These are phyloP conservation scores for Coranthus polyacanthus DNA, from an alignment of 2,797 vertebrate species.

Conservation along the genomic window DNA sequence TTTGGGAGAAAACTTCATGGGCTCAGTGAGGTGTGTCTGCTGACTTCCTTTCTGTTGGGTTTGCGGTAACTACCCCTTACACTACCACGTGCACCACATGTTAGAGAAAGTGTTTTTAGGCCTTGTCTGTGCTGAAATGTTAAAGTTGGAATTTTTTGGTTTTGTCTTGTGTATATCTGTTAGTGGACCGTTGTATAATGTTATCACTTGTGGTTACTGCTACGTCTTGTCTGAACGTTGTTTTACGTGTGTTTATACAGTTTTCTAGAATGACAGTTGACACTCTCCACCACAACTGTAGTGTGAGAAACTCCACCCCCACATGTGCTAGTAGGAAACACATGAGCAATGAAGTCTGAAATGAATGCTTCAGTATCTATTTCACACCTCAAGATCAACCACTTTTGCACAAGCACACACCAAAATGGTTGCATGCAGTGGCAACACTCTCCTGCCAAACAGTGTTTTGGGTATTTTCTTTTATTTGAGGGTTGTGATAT, in stretches of 20 bases:
- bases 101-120: constrained; percentile 15
- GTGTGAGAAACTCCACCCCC: constrained; percentile 54
- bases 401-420: not conserved
- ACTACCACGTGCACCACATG: not conserved
- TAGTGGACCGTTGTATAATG: not conserved
- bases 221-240: fast-evolving
- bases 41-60: not conserved
- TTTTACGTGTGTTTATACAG: fast-evolving
- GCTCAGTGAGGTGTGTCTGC: not conserved
- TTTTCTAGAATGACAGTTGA: constrained; percentile 19
- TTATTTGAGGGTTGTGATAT: not conserved
- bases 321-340: not conserved
- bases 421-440: not conserved
- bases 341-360: fast-evolving
- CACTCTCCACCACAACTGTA: constrained; percentile 20
- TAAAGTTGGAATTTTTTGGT: not conserved
- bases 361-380: not conserved
- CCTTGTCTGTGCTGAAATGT: fast-evolving
- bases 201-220: too few species aligned
- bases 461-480: not conserved
- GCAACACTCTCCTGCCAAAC: not conserved
- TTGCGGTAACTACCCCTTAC: not conserved
- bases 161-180: not conserved
- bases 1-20: fast-evolving
- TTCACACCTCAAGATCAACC: constrained; percentile 45